These are phyloP conservation scores for Pinctada fucata DNA, from an alignment of 2,888 invertebrate genomes.

Conservation along the genomic window DNA sequence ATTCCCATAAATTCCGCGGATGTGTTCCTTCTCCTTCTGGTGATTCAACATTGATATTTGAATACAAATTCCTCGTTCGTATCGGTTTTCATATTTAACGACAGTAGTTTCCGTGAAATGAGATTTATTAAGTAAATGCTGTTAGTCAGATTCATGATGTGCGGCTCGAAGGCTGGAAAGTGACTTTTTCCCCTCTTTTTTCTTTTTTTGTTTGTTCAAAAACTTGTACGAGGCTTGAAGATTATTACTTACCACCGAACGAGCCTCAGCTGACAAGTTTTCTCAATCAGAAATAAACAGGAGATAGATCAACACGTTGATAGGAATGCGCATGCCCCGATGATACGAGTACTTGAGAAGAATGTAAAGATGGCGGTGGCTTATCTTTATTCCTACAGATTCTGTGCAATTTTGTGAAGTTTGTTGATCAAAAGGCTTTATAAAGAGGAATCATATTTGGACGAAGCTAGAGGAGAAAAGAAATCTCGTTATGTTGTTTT, in stretches of 20 bases:
- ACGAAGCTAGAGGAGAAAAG: background rate
- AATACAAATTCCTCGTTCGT: background rate
- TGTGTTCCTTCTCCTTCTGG: background rate
- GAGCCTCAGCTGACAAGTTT: conserved; percentile 34
- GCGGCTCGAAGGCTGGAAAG: no score
- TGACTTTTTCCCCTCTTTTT: no score
- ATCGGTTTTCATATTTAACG: background rate
- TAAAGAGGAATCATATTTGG: no score
- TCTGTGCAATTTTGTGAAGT: background rate
- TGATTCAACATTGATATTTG: background rate
- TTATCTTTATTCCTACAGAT: conserved; percentile 25
- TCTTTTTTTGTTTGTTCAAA: no score
- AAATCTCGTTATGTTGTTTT: conserved; percentile 28
- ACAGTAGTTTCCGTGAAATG: background rate
- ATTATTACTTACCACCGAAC: no score
- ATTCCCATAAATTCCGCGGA: background rate
- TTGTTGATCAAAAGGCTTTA: no score
- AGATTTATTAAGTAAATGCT: no score
- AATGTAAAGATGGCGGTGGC: conserved; percentile 44
- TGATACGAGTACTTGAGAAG: conserved; percentile 39
- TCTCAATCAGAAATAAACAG: conserved; percentile 33
- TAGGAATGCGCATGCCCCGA: conserved; percentile 38
- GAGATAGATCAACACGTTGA: conserved; percentile 39
- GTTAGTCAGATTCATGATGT: no score
- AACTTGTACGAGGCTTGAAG: no score